phyloP scores from a whole-genome alignment of 2,797 vertebrate species.

The Gymnocypris eckloni region DNA sequence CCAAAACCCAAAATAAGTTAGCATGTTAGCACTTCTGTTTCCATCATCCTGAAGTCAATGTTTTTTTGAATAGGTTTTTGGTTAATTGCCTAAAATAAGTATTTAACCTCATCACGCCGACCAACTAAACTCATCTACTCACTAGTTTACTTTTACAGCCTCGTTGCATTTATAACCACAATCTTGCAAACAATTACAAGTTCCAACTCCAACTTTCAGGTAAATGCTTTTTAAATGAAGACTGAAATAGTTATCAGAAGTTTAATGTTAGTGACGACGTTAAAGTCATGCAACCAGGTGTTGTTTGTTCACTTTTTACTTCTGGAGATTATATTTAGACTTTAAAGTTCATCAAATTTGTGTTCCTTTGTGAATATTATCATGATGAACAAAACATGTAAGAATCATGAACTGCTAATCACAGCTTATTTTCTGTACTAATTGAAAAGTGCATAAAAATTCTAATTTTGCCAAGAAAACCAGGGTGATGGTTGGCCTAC shows the following conservation, averaged over 20 bases:
- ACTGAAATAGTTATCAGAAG: not conserved
- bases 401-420: not conserved
- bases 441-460: not conserved
- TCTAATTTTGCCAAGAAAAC: not conserved
- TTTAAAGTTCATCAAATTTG: not conserved
- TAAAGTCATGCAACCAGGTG: not conserved
- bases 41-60: not conserved
- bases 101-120: not conserved
- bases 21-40: not conserved
- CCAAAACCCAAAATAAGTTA: not conserved
- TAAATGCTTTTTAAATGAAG: not conserved
- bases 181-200: not conserved
- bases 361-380: not conserved
- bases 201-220: not conserved
- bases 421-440: not conserved
- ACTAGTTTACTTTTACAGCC: not conserved
- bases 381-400: not conserved
- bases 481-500: not conserved
- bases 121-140: not conserved
- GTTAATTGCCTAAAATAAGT: not conserved
- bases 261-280: not conserved
- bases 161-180: not conserved
- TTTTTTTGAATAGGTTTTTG: not conserved
- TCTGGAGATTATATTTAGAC: not conserved
- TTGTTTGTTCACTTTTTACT: not conserved